Conservation (phyloP, 2,797 vertebrate genomes). For the Ceryle rudis region DNA sequence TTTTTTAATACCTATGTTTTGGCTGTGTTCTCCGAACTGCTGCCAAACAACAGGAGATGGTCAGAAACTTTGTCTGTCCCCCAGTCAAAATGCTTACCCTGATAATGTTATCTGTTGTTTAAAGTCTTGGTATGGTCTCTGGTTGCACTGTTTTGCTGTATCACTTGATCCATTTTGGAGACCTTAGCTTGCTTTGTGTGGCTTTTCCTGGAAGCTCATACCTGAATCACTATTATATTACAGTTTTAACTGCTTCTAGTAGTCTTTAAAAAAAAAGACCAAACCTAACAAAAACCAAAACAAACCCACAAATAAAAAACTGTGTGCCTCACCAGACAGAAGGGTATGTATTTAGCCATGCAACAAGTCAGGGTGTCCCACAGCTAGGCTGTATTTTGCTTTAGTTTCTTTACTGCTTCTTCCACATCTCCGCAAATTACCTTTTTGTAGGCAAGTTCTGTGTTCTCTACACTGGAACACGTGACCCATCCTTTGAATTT, state of each 20-base stretch:
- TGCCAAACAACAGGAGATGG: neutral
- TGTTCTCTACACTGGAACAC: slow-evolving; percentile 88
- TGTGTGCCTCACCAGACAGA: neutral
- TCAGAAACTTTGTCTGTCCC: neutral
- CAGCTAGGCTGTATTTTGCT: neutral
- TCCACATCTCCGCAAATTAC: slow-evolving; percentile 60
- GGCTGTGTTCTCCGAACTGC: neutral
- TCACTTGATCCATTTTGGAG: neutral
- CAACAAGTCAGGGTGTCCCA: neutral
- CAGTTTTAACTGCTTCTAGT: neutral
- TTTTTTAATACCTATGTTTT: neutral
- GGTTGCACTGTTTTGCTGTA: neutral
- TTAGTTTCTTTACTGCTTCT: neutral
- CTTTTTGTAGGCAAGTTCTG: slow-evolving; percentile 96
- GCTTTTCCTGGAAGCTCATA: neutral
- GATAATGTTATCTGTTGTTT: neutral
- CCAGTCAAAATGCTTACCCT: neutral
- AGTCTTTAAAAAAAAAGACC: neutral
- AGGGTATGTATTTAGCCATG: neutral
- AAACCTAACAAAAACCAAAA: too few species aligned
- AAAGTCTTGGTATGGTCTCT: neutral
- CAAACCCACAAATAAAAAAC: neutral
- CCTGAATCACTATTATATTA: neutral
- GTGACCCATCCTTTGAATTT: slow-evolving; percentile 96
- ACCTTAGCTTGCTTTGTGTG: neutral